Percentiles rank a stretch among this genome's conserved stretches.
Conservation (phyloP, 2,888 invertebrate genomes). For the Tenthredo distinguenda region DNA sequence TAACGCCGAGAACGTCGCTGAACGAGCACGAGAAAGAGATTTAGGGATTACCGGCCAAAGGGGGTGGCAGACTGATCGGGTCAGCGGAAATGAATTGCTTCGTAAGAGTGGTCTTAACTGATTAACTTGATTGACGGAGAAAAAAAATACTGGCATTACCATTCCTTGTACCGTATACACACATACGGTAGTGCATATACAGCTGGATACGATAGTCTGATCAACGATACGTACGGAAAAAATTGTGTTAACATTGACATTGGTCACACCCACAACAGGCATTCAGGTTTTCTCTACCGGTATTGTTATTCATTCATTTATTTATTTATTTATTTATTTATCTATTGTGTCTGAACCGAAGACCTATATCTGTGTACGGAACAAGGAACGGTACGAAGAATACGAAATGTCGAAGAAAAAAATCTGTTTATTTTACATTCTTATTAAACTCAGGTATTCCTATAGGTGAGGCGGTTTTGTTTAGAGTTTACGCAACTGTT, state of each 20-base stretch:
- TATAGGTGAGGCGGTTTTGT: background rate
- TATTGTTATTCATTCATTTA: background rate
- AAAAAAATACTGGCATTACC: background rate
- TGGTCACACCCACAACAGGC: background rate
- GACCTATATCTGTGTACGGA: background rate
- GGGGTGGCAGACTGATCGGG: slow-evolving; percentile 50
- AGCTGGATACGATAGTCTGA: background rate
- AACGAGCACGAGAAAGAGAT: slow-evolving; percentile 50
- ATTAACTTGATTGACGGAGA: slow-evolving; percentile 52
- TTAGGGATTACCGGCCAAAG: slow-evolving; percentile 50
- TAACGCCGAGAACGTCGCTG: slow-evolving; percentile 45
- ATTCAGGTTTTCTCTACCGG: background rate
- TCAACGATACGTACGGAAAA: background rate
- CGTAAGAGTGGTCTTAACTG: slow-evolving; percentile 52
- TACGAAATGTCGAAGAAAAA: background rate
- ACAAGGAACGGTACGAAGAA: background rate
- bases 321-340: background rate
- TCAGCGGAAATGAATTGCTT: slow-evolving; percentile 52
- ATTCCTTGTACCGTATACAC: background rate
- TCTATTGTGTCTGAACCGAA: background rate
- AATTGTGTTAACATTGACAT: background rate
- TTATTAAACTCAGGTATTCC: background rate
- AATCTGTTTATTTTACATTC: background rate
- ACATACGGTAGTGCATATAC: background rate
- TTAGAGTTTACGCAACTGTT: slow-evolving; percentile 44